Base-by-base conservation (phyloP, 2,113 vertebrate species). In the Corythornis vintsioides region DNA sequence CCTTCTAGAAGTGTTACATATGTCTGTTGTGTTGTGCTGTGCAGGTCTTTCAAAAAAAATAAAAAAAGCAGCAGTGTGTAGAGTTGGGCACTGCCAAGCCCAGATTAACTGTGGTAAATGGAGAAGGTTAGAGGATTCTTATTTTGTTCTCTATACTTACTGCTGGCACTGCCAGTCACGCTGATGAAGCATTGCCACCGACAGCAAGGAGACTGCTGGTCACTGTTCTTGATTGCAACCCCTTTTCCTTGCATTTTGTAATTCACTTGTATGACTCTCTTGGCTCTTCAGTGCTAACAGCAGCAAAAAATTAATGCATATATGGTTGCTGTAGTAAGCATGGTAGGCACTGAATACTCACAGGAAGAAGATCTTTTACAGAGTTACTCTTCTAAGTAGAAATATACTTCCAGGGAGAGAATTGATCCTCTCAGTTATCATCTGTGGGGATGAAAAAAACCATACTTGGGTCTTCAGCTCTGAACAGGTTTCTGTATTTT, bases 21-120 rank as follows among this genome's bases (percentile, higher is more conserved):
- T 50, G 7, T 82, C 48, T 63, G 22, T 38, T 86, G 31, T 52
- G 40, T 43, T 93, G 66, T 89, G 74, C 38, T 87, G 55, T 50
- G 59, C 45, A 71, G 80, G 40, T 78, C 83, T 86, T 89, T n/a
- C 31, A 50, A 25, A 42, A 76, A 33, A 70, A 69, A 60, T 71
- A 69, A 64, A 52, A 66, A 38, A 38, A 38, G n/a, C 4, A 75
- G 35, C 50, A 28, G 13, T 60, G 48, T 71, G 60, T n/a, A n/a
- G 64, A 69, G 24, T 65, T 74, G 52, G 61, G 18, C 75, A 52
- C 22, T 85, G 56, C 92, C 65, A 89, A 92, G 26, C 26, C 28
- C 28, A 43, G 78, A 88, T 92, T 88, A 92, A 71, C 71, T 57
- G 56, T 33, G 26, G 87, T 91, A 92, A 96, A 72, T 33, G 35